Evolutionary conservation across 2,113 vertebrate genomes (phyloP).

Genomic region (Ondatra zibethicus): DNA sequence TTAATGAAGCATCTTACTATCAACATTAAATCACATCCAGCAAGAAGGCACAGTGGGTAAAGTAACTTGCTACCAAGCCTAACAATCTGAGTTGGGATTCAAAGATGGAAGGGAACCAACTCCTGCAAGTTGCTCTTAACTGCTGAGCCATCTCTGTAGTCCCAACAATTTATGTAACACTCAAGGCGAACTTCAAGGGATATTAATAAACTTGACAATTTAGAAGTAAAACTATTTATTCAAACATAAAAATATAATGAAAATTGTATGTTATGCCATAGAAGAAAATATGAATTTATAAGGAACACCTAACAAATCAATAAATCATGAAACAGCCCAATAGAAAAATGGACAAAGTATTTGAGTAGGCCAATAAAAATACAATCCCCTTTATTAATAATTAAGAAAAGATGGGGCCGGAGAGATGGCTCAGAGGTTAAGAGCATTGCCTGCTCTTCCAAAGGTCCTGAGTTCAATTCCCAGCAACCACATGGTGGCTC

Average conservation of each 20-base stretch:
- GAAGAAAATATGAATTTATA: neutral
- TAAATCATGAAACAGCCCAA: neutral
- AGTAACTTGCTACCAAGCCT: neutral
- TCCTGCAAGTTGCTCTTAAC: neutral
- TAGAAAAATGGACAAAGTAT: neutral
- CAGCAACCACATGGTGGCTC: too few species aligned
- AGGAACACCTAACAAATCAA: neutral
- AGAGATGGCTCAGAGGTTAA: too few species aligned
- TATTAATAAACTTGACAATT: neutral
- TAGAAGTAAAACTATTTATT: neutral
- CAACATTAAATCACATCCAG: neutral
- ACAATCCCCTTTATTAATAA: neutral
- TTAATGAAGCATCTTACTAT: neutral
- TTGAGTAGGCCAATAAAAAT: neutral
- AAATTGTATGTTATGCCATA: neutral
- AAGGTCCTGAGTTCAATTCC: too few species aligned
- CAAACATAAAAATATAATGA: neutral
- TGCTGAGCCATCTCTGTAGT: neutral
- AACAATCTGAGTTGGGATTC: neutral
- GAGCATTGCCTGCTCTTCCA: too few species aligned
- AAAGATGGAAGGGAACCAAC: neutral
- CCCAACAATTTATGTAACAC: neutral
- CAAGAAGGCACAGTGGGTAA: neutral
- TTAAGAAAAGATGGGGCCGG: conserved; percentile 39
- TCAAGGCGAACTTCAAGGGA: neutral